These are phyloP conservation scores for Rhagoletis zephyria DNA, from an alignment of 1,140 invertebrate species.

Conservation along the genomic window DNA sequence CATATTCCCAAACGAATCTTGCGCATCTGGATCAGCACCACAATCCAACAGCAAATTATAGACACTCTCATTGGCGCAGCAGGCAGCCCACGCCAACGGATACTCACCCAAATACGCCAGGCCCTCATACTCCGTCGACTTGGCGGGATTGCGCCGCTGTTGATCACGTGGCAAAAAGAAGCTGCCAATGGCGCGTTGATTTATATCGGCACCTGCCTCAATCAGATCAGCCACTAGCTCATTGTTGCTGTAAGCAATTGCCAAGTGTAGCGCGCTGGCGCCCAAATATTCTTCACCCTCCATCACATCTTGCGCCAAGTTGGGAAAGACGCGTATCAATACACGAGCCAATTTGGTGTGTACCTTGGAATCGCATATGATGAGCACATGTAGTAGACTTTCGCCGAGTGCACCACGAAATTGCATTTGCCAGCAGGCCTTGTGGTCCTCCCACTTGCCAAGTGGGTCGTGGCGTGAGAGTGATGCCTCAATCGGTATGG, in stretches of 20 bases:
- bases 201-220: conserved; percentile 90
- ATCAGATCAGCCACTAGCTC: conserved; percentile 94
- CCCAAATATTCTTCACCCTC: conserved; percentile 98
- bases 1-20: conserved; percentile 95
- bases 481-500: conserved; percentile 86
- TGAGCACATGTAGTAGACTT: conserved; percentile 92
- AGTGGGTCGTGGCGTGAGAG: conserved; percentile 86
- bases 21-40: conserved; percentile 92
- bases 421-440: conserved; percentile 97
- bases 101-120: conserved; percentile 96
- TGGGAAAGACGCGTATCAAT: conserved; percentile 91
- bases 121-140: conserved; percentile 94
- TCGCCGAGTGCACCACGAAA: conserved; percentile 95
- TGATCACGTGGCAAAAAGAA: conserved; percentile 94
- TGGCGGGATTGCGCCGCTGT: conserved; percentile 81
- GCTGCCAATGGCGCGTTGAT: conserved; percentile 92
- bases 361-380: conserved; percentile 92
- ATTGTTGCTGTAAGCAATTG: conserved; percentile 96
- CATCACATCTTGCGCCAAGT: conserved; percentile 92
- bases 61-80: conserved; percentile 96
- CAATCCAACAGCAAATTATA: conserved; percentile 94
- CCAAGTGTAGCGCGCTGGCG: conserved; percentile 93
- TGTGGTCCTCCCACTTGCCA: conserved; percentile 89
- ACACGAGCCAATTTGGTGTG: conserved; percentile 83
- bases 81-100: conserved; percentile 96